Base-by-base conservation (phyloP, 2,888 invertebrate genomes). In the Caenorhabditis drosophilae region DNA sequence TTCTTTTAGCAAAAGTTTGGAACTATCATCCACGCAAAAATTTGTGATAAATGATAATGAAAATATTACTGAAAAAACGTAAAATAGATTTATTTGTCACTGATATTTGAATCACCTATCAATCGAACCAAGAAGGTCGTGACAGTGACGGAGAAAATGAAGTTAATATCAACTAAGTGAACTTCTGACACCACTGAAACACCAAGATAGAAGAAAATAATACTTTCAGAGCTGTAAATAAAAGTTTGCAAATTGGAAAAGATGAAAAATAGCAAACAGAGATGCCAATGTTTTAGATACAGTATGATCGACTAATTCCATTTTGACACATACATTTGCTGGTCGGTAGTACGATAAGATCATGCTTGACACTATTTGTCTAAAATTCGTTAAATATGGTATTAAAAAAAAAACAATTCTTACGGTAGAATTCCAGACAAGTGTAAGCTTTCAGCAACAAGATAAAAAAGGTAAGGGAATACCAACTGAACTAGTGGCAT, bases 121-220 rank as follows among this genome's bases (percentile, higher is more conserved):
- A 91, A 90, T 82, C 95, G 89, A 87, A 90, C n/a, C n/a, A n/a
- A n/a, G n/a, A n/a, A n/a, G n/a, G n/a, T 91, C 57, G 95, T 93
- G 81, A 93, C 88, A 52, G 93, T 79, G 71, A 36, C 36, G n/a
- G n/a, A n/a, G n/a, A n/a, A n/a, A n/a, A 96, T 91, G 86, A 97
- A 97, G 35, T 27, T 38, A 12, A 42, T 22, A 52, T 71, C 71
- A 35, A 63, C 34, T 15, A 25, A 42, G 31, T 89, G 90, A 68
- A 88, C 88, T 92, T 62, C 93, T 91, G 64, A 93, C 38, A 86
- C 92, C 0, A 95, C 94, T 16, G 95, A 93, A 22, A 96, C 92
- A 6, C 97, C 97, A 59, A 97, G 89, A 87, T 96, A 95, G 92
- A 98, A 94, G 87, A 97, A 98, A 84, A 97, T 97, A 84, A 97